Evolutionary conservation across 2,113 vertebrate species (phyloP), one percentile per base, ranked within the genome.

Genomic region (Salvelinus alpinus): DNA sequence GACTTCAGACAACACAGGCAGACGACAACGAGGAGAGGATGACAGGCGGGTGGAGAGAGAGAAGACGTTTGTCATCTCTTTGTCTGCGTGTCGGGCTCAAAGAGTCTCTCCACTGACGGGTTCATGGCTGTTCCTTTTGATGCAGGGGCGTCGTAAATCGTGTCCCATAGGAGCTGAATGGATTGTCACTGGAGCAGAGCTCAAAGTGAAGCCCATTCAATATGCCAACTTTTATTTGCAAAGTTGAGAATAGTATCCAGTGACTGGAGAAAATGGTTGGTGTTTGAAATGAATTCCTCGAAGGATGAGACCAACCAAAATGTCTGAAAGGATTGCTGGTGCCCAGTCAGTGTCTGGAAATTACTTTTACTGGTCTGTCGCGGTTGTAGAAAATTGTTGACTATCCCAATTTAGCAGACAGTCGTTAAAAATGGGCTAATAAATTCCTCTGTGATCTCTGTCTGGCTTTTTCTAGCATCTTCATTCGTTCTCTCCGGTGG

Each of bases 71-170:
- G 29, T 71, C 62, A 31, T 12, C 47, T 31, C 14, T 60, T 18
- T 51, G 73, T 80, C 24, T 48, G 73, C 14, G 34, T 60, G 25
- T 51, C 31, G 16, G 64, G 18, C 31, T 68, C 67, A 48, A 13
- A 22, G 71, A 22, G 4, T n/a, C 38, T 51, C n/a, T 48, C 29
- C 34, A 18, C 51, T 44, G 29, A 14, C 65, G 29, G 66, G 68
- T 67, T 8, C 64, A 47, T 24, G 71, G 73, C 73, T 76, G 59
- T 68, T 59, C 48, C 44, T 60, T 34, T 67, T 60, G 31, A 76
- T 57, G 29, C 78, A 22, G 48, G 22, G 25, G 27, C 27, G 3
- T 25, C 62, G 51, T 79, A 70, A 79, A 74, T 78, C 71, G 16
- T 69, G 8, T 70, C 78, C 68, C 44, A 22, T 44, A 27, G 65